These are phyloP conservation scores for Scaptomyza pallida DNA, from an alignment of 1,140 invertebrate species.

Conservation along the genomic window DNA sequence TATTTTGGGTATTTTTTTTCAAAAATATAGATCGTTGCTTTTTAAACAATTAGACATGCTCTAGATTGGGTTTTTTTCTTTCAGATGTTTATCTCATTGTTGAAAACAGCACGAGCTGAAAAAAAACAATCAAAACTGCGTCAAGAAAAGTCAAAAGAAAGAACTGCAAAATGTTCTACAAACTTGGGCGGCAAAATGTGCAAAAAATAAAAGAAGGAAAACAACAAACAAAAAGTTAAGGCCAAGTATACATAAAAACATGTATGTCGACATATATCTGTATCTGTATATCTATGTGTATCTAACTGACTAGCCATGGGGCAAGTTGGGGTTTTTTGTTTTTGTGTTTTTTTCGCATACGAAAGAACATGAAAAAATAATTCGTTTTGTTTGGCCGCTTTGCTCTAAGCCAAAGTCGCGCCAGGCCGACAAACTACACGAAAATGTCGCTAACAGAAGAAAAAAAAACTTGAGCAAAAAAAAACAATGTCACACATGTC, in stretches of 20 bases:
- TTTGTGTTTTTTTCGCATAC: constrained; percentile 60
- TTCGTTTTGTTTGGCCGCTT: constrained; percentile 64
- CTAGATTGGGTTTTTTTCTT: constrained; percentile 44
- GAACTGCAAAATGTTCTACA: constrained; percentile 52
- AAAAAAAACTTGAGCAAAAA: constrained; percentile 29
- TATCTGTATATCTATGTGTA: constrained; percentile 43
- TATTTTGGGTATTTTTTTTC: constrained; percentile 45
- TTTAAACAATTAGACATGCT: constrained; percentile 59
- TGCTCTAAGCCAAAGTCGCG: constrained; percentile 57
- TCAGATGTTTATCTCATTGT: constrained; percentile 51
- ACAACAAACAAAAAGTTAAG: constrained; percentile 42
- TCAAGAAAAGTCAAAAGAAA: constrained; percentile 43
- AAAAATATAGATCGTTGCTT: neutral
- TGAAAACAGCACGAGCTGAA: constrained; percentile 60
- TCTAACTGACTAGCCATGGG: constrained; percentile 69
- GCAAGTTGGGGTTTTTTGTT: constrained; percentile 56
- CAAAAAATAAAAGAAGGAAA: constrained; percentile 14
- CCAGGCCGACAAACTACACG: constrained; percentile 66
- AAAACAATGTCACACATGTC: constrained; percentile 82
- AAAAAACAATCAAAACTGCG: constrained; percentile 11
- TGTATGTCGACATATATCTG: constrained; percentile 14
- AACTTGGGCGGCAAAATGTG: constrained; percentile 67
- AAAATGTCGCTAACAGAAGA: constrained; percentile 65
- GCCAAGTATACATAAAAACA: constrained; percentile 32
- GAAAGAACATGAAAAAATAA: constrained; percentile 65